These are phyloP conservation scores for Rana temporaria DNA, from an alignment of 2,113 vertebrate species.

Conservation along the genomic window DNA sequence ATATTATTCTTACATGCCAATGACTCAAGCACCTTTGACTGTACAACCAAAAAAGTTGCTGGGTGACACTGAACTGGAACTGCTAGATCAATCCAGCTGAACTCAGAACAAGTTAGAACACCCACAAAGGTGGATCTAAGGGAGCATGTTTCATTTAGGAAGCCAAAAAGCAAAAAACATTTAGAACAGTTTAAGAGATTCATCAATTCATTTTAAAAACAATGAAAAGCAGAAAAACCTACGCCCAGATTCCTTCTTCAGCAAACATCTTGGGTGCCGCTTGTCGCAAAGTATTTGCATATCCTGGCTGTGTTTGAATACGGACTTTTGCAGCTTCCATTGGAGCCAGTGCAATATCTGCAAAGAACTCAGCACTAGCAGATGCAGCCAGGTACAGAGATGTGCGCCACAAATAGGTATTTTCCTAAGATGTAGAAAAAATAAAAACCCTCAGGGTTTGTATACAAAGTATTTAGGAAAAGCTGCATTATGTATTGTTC, in stretches of 20 bases:
- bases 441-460: neutral
- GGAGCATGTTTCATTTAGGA: constrained; percentile 79
- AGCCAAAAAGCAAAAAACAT: neutral
- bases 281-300: constrained; percentile 92
- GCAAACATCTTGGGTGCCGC: constrained; percentile 92
- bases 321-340: constrained; percentile 99
- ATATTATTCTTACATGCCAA: constrained; percentile 91
- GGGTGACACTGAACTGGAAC: constrained; percentile 75
- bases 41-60: constrained; percentile 90
- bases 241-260: constrained; percentile 96
- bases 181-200: too few species aligned
- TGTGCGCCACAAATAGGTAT: constrained; percentile 94
- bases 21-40: constrained; percentile 97
- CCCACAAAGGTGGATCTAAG: constrained; percentile 97
- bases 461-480: neutral
- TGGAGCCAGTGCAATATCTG: constrained; percentile 97
- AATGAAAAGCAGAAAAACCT: constrained; percentile 66
- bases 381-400: constrained; percentile 94
- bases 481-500: neutral
- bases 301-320: constrained; percentile 97
- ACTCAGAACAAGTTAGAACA: constrained; percentile 73
- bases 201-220: too few species aligned
- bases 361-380: constrained; percentile 98
- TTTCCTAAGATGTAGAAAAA: constrained; percentile 79
- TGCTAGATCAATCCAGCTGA: constrained; percentile 69